Base-by-base conservation (phyloP, 2,797 vertebrate genomes). In the Rhynchotus rufescens region DNA sequence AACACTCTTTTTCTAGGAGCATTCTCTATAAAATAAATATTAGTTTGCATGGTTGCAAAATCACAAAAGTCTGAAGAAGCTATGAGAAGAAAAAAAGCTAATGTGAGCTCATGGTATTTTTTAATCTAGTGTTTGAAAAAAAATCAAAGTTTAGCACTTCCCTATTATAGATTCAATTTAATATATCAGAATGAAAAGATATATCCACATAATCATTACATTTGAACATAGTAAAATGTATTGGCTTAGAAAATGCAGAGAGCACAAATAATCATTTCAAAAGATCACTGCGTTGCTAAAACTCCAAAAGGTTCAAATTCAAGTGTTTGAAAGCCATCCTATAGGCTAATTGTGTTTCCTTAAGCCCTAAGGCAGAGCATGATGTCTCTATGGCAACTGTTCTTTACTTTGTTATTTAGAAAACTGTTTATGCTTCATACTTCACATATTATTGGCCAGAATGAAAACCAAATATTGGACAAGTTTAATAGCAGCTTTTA, bases 331-430 rank as follows among this genome's bases (percentile, higher is more conserved):
- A 97, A 95, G 80, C 57, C 28, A 67, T 88, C 67, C 81, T 85
- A 61, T 22, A 78, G 82, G 84, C 86, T 95, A 93, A 94, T 92
- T 95, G 89, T 92, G 69, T 94, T 95, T 92, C 40, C 67, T 92
- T 26, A 21, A 91, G 54, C 34, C 86, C 79, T 47, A 86, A 73
- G 80, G 49, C 91, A 94, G 26, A 42, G 77, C 75, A 38, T 72
- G 90, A 83, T 66, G 20, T 96, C 86, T 94, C 96, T 90, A 95
- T 96, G 74, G 88, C 62, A 95, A 95, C 94, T 7, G 26, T 23
- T 83, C 56, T 87, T 95, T 87, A 85, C 84, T 84, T 93, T 93
- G 91, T 91, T 87, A 87, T 93, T 95, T 81, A 71, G 74, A 75
- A 88, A 92, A 83, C 44, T 88, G 67, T 84, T 86, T 80, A 69